A percentile compares a stretch with the other conserved stretches of the same genome.
Evolutionary conservation across 2,888 invertebrate genomes (phyloP).

Genomic region (Rhaphigaster nebulosa): DNA sequence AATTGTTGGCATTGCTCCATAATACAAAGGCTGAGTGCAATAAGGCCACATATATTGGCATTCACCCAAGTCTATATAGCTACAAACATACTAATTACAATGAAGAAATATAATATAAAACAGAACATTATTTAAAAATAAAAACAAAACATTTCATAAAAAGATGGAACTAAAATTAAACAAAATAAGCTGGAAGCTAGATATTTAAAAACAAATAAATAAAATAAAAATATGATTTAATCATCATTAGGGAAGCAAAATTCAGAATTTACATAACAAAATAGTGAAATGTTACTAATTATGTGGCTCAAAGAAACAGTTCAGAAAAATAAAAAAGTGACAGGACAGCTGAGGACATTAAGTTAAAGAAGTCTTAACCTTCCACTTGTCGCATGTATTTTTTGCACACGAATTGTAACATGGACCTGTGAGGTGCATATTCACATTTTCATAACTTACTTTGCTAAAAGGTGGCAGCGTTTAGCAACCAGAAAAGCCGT

Average conservation of each 20-base stretch:
- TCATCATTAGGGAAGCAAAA: too few relatives aligned
- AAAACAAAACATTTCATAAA: neutral
- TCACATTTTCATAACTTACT: too few relatives aligned
- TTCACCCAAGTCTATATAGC: conserved; percentile 93
- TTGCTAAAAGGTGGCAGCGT: too few relatives aligned
- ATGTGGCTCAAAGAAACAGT: neutral
- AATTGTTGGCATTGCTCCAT: conserved; percentile 87
- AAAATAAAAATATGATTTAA: too few relatives aligned
- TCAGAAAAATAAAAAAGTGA: too few relatives aligned
- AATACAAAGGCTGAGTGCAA: conserved; percentile 94
- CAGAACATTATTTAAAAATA: neutral
- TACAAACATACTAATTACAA: conserved; percentile 70
- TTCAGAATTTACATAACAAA: neutral
- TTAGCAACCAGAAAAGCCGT: too few relatives aligned
- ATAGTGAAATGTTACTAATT: neutral
- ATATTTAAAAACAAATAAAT: too few relatives aligned
- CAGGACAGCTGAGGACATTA: too few relatives aligned
- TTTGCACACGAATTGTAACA: too few relatives aligned
- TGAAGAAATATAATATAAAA: neutral
- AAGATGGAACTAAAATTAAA: neutral
- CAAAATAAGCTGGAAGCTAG: neutral
- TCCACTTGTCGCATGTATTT: too few relatives aligned
- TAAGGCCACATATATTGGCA: conserved; percentile 99
- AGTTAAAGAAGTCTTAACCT: too few relatives aligned
- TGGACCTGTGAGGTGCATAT: too few relatives aligned